Evolutionary conservation across 2,888 invertebrate genomes (phyloP).

Genomic region (Octonoba sinensis): DNA sequence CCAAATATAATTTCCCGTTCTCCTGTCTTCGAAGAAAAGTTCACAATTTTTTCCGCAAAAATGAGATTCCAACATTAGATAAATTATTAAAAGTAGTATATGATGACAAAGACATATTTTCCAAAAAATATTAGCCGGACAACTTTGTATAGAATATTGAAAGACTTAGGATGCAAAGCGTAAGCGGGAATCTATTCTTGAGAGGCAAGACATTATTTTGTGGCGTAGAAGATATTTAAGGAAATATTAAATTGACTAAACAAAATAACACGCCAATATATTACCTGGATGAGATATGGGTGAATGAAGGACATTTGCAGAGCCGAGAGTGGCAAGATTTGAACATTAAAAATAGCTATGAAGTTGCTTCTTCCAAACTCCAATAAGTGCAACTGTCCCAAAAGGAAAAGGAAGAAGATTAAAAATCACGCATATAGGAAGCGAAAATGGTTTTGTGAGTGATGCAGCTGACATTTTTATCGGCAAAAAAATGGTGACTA

Average conservation of each 20-base stretch:
- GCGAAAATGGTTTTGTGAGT: background rate
- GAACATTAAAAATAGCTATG: background rate
- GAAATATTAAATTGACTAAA: background rate
- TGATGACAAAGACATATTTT: background rate
- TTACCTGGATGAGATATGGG: constrained; percentile 5
- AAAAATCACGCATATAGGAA: constrained; percentile 8
- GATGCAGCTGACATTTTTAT: constrained; percentile 19
- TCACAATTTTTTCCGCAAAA: background rate
- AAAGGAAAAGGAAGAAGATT: no score
- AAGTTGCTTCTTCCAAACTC: constrained; percentile 8
- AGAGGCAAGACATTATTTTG: no score
- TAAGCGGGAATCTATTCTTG: no score
- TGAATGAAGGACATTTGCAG: constrained; percentile 13
- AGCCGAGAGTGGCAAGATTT: constrained; percentile 10
- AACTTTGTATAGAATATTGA: background rate
- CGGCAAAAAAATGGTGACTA: constrained; percentile 4
- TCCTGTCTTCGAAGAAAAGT: constrained; percentile 4
- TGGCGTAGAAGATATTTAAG: no score
- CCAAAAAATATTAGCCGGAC: background rate
- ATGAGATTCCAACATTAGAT: background rate
- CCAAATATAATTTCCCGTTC: background rate
- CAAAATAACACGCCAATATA: background rate
- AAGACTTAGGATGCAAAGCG: background rate
- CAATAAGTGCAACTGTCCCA: no score
- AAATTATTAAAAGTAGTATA: background rate